Evolutionary conservation across 2,113 vertebrate genomes (phyloP).

Genomic region (Globicephala melas): DNA sequence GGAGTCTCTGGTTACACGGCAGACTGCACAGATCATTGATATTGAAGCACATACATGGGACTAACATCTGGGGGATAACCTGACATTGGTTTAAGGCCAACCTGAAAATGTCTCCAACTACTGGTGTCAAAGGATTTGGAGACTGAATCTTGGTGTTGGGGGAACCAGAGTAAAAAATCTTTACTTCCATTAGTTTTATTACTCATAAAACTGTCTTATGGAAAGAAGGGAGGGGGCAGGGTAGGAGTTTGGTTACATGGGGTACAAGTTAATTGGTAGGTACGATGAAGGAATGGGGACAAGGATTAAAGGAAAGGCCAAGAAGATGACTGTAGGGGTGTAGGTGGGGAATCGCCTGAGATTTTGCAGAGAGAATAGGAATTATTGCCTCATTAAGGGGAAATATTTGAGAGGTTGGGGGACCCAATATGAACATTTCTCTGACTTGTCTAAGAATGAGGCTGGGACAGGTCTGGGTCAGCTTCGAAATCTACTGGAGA

Average conservation of each 20-base stretch:
- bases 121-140: background rate
- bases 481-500: background rate
- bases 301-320: background rate
- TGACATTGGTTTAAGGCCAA: background rate
- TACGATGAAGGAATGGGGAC: background rate
- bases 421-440: background rate
- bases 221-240: background rate
- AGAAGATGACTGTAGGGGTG: background rate
- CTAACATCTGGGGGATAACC: background rate
- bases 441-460: background rate
- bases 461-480: background rate
- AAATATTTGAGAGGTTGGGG: background rate
- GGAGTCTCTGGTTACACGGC: background rate
- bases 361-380: background rate
- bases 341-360: background rate
- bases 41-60: background rate
- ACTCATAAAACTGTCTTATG: conserved; percentile 1
- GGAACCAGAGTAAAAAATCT: background rate
- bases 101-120: background rate
- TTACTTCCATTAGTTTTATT: background rate
- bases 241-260: background rate
- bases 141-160: background rate
- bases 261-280: background rate
- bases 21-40: background rate
- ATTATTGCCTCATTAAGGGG: background rate